These are phyloP conservation scores for Nixonia krombeini DNA, from an alignment of 1,140 invertebrate species.

Conservation along the genomic window DNA sequence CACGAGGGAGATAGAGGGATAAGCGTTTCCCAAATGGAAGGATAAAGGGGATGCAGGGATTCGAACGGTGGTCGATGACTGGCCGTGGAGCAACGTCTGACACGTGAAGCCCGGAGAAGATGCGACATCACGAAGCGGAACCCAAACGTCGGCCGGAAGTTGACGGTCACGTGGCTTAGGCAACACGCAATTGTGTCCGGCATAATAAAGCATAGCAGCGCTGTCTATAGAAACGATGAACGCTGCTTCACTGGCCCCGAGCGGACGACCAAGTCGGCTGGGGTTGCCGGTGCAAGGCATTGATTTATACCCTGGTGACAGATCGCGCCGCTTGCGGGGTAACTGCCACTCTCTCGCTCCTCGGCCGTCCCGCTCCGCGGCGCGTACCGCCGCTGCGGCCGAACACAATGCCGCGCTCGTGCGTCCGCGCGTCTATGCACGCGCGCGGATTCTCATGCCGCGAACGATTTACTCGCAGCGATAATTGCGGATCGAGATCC, in stretches of 20 bases:
- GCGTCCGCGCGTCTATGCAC: not conserved
- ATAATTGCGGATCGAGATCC: no score
- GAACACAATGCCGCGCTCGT: not conserved
- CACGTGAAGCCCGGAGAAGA: conserved; percentile 47
- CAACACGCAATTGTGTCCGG: conserved; percentile 69
- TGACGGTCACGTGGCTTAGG: conserved; percentile 65
- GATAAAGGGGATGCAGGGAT: no score
- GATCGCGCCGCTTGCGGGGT: conserved; percentile 53
- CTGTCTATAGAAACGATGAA: conserved; percentile 41
- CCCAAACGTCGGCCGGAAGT: conserved; percentile 62
- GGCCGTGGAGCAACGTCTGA: conserved; percentile 32
- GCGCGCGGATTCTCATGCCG: not conserved
- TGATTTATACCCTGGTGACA: conserved; percentile 63
- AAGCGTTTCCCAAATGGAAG: no score
- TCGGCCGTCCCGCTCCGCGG: conserved; percentile 10
- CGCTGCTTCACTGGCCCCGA: conserved; percentile 42
- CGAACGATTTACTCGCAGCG: not conserved
- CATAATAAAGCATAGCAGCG: conserved; percentile 61
- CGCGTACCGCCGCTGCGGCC: conserved; percentile 18
- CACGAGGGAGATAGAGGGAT: no score
- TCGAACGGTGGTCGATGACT: no score
- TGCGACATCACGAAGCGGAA: conserved; percentile 54
- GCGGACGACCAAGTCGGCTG: conserved; percentile 41
- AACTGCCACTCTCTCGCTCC: conserved; percentile 11
- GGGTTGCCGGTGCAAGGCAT: conserved; percentile 54